A percentile compares a stretch with the other conserved stretches of the same genome.
phyloP scores from a whole-genome alignment of 2,888 invertebrate genomes.

The Glyphotaelius pellucidus region DNA sequence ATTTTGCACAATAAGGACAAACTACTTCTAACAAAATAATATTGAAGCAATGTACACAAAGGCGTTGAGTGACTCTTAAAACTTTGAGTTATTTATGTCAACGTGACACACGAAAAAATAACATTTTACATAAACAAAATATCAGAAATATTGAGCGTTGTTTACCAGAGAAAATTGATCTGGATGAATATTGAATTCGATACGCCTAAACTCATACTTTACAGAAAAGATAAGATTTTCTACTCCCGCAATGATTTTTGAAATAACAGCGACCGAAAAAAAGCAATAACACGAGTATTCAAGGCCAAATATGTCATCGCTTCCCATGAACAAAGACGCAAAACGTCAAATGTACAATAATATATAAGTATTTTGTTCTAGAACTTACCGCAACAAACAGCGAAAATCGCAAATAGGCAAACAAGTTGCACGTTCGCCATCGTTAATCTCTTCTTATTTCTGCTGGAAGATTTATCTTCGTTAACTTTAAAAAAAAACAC shows the following conservation, averaged over 20 bases:
- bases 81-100: neutral
- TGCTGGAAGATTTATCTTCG: constrained; percentile 3
- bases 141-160: neutral
- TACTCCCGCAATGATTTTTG: neutral
- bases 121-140: neutral
- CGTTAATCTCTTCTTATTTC: constrained; percentile 14
- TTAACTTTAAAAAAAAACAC: constrained; percentile 6
- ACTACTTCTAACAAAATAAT: neutral
- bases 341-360: constrained; percentile 50
- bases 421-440: constrained; percentile 58
- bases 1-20: neutral
- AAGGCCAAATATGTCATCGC: constrained; percentile 55
- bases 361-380: neutral
- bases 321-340: constrained; percentile 50
- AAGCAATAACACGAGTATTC: constrained; percentile 28
- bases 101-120: neutral
- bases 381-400: constrained; percentile 60
- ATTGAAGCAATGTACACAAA: neutral
- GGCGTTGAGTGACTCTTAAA: neutral
- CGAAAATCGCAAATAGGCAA: constrained; percentile 56
- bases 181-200: neutral
- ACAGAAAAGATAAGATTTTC: neutral
- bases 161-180: neutral
- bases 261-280: constrained; percentile 7
- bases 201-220: neutral